Percentiles rank a stretch among this genome's conserved stretches.
These are phyloP conservation scores for Psittacula cyanocephala DNA, from an alignment of 2,113 vertebrate species.

Conservation along the genomic window DNA sequence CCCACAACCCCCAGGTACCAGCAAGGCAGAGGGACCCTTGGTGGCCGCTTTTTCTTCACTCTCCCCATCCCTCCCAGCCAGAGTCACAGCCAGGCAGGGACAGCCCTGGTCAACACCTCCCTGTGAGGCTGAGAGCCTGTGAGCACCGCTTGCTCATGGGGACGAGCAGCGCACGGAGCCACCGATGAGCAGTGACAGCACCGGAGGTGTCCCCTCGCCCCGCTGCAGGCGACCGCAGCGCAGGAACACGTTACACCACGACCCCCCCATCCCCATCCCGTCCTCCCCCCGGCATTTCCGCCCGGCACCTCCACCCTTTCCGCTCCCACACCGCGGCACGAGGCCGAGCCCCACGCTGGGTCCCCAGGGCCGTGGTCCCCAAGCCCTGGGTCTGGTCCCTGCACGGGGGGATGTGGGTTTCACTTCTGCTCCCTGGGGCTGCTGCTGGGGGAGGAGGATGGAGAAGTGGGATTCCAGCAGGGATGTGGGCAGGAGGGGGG, in stretches of 20 bases:
- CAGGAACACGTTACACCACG: constrained; percentile 1
- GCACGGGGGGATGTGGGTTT: background rate
- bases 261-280: background rate
- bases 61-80: background rate
- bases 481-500: background rate
- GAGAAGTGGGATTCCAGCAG: background rate
- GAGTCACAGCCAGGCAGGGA: background rate
- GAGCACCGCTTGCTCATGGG: accelerated
- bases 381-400: background rate
- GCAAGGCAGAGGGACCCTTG: background rate
- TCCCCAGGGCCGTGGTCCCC: background rate
- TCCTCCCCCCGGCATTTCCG: background rate
- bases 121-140: accelerated
- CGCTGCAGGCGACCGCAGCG: background rate
- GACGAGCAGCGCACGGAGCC: background rate
- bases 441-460: background rate
- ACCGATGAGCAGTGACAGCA: background rate
- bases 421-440: background rate
- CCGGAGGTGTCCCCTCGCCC: background rate
- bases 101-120: accelerated
- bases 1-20: accelerated
- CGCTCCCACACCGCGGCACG: background rate
- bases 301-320: background rate
- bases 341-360: background rate
- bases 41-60: background rate